These are phyloP conservation scores for Percopsis transmontana DNA, from an alignment of 2,113 vertebrate species.

Conservation along the genomic window DNA sequence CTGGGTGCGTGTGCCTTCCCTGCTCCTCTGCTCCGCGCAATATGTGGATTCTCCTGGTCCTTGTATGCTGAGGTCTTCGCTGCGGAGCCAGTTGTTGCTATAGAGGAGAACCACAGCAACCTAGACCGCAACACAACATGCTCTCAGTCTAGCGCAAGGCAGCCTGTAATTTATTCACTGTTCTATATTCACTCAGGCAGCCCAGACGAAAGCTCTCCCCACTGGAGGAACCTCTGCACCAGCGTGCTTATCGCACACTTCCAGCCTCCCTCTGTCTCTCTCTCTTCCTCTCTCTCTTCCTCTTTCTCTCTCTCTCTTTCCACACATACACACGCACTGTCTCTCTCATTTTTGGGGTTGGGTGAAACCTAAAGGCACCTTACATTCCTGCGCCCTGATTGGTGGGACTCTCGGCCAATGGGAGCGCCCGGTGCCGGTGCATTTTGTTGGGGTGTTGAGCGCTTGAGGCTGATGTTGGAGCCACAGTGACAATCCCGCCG, in stretches of 20 bases:
- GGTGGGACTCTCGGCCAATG: constrained; percentile 73
- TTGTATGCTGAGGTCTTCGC: constrained; percentile 7
- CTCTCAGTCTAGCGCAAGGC: constrained; percentile 51
- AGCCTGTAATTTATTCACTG: constrained; percentile 68
- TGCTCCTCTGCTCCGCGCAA: constrained; percentile 25
- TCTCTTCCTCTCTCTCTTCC: constrained; percentile 24
- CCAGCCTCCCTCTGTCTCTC: constrained; percentile 15
- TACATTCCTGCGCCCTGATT: constrained; percentile 75
- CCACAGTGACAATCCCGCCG: constrained; percentile 62
- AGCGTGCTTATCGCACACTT: constrained; percentile 44
- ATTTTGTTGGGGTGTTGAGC: constrained; percentile 68
- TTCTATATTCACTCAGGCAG: constrained; percentile 58
- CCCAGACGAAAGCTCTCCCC: constrained; percentile 56
- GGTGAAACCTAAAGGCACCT: constrained; percentile 86
- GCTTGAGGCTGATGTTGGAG: constrained; percentile 45
- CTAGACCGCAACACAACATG: constrained; percentile 41
- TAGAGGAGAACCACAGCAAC: constrained; percentile 38
- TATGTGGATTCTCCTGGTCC: constrained; percentile 36
- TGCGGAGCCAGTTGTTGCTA: constrained; percentile 47
- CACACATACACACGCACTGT: constrained; percentile 12
- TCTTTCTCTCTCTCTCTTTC: constrained; percentile 8
- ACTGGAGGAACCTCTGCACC: constrained; percentile 68
- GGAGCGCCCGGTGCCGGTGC: constrained; percentile 35
- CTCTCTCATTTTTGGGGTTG: constrained; percentile 76
- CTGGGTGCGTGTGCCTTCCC: constrained; percentile 27